These are phyloP conservation scores for Diadromus collaris DNA, from an alignment of 2,888 invertebrate species.

Conservation along the genomic window DNA sequence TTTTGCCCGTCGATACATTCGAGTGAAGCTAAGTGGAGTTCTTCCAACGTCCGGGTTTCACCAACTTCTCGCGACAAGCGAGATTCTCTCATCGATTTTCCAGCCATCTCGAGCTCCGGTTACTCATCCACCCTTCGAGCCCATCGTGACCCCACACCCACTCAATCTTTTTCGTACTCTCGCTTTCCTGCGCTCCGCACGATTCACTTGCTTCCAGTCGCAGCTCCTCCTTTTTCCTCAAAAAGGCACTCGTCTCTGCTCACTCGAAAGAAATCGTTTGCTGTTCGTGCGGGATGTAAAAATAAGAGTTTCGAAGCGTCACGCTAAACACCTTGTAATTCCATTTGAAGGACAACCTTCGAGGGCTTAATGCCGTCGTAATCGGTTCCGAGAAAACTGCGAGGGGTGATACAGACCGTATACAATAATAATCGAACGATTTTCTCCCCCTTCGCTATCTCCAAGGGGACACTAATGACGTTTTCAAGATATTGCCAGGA, in stretches of 20 bases:
- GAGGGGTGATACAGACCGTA: not conserved
- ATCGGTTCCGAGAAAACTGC: not conserved
- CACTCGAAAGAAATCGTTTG: not conserved
- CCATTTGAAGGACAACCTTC: not conserved
- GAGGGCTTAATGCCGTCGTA: conserved; percentile 6
- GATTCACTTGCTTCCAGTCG: conserved; percentile 17
- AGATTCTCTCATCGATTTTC: conserved; percentile 47
- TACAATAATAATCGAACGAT: conserved; percentile 10
- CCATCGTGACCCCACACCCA: conserved; percentile 9
- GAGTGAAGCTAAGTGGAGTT: not conserved
- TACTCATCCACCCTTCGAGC: conserved; percentile 8
- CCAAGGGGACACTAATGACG: not conserved
- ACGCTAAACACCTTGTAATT: not conserved
- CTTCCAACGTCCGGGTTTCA: conserved; percentile 38
- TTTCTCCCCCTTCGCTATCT: not conserved
- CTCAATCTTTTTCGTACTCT: conserved; percentile 37
- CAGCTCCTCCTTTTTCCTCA: conserved; percentile 9
- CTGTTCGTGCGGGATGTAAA: not conserved
- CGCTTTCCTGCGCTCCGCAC: conserved; percentile 19
- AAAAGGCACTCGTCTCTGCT: not conserved
- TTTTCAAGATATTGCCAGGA: not conserved
- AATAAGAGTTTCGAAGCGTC: not conserved
- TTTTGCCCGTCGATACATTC: not conserved
- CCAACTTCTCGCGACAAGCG: conserved; percentile 33
- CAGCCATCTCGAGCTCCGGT: conserved; percentile 7